These are phyloP conservation scores for Esperia sulphurella DNA, from an alignment of 2,888 invertebrate genomes.

Conservation along the genomic window DNA sequence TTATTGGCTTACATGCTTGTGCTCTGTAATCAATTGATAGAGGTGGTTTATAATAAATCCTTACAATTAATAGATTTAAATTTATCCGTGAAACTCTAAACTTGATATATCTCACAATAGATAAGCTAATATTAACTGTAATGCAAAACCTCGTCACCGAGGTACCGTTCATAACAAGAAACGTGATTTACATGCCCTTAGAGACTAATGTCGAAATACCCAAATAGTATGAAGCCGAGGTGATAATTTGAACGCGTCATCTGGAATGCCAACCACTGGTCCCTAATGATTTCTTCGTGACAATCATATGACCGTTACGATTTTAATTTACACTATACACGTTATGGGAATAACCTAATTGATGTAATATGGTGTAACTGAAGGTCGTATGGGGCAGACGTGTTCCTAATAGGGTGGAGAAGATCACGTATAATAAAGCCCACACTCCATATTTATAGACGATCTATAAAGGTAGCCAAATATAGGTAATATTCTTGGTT, in stretches of 20 bases:
- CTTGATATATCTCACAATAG: not conserved
- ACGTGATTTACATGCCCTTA: constrained; percentile 10
- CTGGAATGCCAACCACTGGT: not conserved
- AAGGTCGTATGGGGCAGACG: too few relatives aligned
- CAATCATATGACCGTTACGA: not conserved
- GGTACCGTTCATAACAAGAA: not conserved
- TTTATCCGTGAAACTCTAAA: not conserved
- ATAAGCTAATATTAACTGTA: not conserved
- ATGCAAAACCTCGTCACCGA: not conserved
- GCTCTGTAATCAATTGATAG: too few relatives aligned
- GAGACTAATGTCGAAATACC: constrained; percentile 3
- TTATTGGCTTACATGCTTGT: too few relatives aligned
- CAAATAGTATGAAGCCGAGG: not conserved
- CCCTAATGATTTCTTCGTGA: not conserved
- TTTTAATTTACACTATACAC: too few relatives aligned
- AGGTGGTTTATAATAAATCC: too few relatives aligned
- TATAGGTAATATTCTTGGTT: too few relatives aligned
- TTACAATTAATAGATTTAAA: not conserved
- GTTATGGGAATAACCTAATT: too few relatives aligned
- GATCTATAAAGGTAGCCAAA: too few relatives aligned
- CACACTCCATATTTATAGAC: too few relatives aligned
- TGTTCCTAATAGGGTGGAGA: too few relatives aligned
- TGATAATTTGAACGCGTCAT: not conserved
- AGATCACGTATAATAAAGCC: too few relatives aligned
- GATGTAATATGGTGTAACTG: too few relatives aligned